Evolutionary conservation across 2,888 invertebrate species (phyloP).

Genomic region (Ischnus inquisitorius): DNA sequence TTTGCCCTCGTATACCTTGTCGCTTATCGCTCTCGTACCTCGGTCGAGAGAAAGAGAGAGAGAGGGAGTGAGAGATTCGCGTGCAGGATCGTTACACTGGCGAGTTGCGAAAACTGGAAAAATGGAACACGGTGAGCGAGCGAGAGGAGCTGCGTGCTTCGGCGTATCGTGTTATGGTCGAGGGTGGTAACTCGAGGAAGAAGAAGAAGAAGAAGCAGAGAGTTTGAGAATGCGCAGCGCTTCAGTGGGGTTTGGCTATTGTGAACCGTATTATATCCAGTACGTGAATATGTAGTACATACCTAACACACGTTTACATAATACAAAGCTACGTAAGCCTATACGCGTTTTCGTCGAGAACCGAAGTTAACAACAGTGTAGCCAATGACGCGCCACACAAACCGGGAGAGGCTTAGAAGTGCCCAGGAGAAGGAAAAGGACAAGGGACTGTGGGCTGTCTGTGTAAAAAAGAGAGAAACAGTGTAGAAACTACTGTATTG

Average conservation of each 20-base stretch:
- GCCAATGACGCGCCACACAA: constrained; percentile 8
- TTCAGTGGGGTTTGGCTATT: neutral
- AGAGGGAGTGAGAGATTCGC: constrained; percentile 44
- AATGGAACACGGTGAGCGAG: constrained; percentile 42
- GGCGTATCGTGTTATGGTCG: neutral
- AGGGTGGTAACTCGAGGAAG: neutral
- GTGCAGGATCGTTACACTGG: constrained; percentile 39
- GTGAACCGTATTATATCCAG: neutral
- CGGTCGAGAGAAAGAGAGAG: constrained; percentile 16
- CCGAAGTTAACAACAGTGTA: neutral
- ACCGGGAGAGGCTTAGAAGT: constrained; percentile 24
- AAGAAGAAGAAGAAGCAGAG: neutral
- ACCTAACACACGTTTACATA: neutral
- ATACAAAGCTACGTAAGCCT: neutral
- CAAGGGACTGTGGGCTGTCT: constrained; percentile 15
- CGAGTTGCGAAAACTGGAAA: constrained; percentile 21
- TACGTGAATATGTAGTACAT: neutral
- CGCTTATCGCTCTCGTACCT: constrained; percentile 46
- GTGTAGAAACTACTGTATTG: constrained; percentile 72
- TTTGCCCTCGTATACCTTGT: constrained; percentile 35
- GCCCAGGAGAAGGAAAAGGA: constrained; percentile 11
- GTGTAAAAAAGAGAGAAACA: constrained; percentile 37
- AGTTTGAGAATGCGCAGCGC: neutral
- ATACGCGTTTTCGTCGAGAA: neutral
- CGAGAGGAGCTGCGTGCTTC: constrained; percentile 3